phyloP scores from a whole-genome alignment of 1,140 invertebrate genomes.

The Matsumurasca onukii region DNA sequence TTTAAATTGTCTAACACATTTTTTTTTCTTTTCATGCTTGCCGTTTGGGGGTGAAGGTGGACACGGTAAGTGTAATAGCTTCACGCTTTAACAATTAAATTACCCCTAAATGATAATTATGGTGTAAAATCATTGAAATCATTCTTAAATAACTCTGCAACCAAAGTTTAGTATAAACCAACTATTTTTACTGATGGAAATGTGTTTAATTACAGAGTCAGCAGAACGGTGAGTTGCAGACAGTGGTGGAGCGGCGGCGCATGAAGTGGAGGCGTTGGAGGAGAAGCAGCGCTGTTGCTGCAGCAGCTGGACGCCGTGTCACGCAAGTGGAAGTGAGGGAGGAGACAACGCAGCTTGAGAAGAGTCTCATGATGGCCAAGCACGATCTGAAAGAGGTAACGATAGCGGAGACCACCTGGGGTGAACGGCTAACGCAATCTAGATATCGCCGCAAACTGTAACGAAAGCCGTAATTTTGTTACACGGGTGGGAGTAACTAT shows the following conservation, averaged over 20 bases:
- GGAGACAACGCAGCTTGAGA: conserved; percentile 78
- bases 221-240: conserved; percentile 61
- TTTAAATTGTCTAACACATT: conserved; percentile 15
- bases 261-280: conserved; percentile 68
- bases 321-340: conserved; percentile 72
- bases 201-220: conserved; percentile 22
- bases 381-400: conserved; percentile 86
- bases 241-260: conserved; percentile 68
- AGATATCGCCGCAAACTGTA: no score
- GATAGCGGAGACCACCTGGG: background rate
- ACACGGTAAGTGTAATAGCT: conserved; percentile 44
- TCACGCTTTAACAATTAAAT: background rate
- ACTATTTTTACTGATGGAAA: conserved; percentile 29
- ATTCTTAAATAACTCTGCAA: no score
- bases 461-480: no score
- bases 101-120: no score
- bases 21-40: conserved; percentile 38
- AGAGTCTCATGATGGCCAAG: conserved; percentile 76
- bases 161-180: no score
- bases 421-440: background rate
- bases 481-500: no score
- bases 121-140: no score
- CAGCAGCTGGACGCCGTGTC: conserved; percentile 72
- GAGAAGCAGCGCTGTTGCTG: conserved; percentile 68
- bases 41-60: conserved; percentile 37